Percentiles rank a stretch among this genome's conserved stretches.
Evolutionary conservation across 2,888 invertebrate species (phyloP).

Genomic region (Elmis aenea): DNA sequence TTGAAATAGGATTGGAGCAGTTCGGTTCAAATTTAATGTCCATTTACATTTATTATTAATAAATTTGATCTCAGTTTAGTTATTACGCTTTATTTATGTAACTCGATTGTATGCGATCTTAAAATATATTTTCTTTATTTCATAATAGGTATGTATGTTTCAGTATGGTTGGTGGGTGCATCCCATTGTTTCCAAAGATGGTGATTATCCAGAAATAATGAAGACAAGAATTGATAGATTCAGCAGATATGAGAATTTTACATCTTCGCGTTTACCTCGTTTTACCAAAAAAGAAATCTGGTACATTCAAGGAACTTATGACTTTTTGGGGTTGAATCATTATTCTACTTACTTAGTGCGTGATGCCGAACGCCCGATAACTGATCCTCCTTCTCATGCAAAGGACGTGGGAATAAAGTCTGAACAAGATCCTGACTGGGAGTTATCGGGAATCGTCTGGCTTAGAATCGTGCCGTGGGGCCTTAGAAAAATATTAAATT

Average conservation of each 20-base stretch:
- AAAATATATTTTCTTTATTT: background rate
- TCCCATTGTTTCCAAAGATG: slow-evolving; percentile 47
- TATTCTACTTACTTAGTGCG: slow-evolving; percentile 52
- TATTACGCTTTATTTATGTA: too few relatives aligned
- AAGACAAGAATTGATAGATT: slow-evolving; percentile 43
- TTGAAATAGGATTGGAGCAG: too few relatives aligned
- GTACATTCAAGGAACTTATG: slow-evolving; percentile 49
- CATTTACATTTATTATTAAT: too few relatives aligned
- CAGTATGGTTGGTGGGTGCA: slow-evolving; percentile 45
- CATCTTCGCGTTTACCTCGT: slow-evolving; percentile 46
- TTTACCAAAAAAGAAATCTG: slow-evolving; percentile 46
- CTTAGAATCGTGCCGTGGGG: slow-evolving; percentile 57
- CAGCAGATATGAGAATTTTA: slow-evolving; percentile 45
- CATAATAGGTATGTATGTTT: background rate
- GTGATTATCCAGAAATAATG: slow-evolving; percentile 53
- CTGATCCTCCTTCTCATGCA: slow-evolving; percentile 44
- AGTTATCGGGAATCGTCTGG: slow-evolving; percentile 50
- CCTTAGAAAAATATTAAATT: slow-evolving; percentile 52
- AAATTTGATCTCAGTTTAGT: too few relatives aligned
- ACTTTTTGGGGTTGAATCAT: slow-evolving; percentile 64
- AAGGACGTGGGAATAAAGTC: slow-evolving; percentile 46
- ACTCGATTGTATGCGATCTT: background rate
- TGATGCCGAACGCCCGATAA: slow-evolving; percentile 31
- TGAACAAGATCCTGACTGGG: slow-evolving; percentile 50
- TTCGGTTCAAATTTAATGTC: too few relatives aligned